These are phyloP conservation scores for Scaptodrosophila lebanonensis DNA, from an alignment of 1,140 invertebrate species.

Conservation along the genomic window DNA sequence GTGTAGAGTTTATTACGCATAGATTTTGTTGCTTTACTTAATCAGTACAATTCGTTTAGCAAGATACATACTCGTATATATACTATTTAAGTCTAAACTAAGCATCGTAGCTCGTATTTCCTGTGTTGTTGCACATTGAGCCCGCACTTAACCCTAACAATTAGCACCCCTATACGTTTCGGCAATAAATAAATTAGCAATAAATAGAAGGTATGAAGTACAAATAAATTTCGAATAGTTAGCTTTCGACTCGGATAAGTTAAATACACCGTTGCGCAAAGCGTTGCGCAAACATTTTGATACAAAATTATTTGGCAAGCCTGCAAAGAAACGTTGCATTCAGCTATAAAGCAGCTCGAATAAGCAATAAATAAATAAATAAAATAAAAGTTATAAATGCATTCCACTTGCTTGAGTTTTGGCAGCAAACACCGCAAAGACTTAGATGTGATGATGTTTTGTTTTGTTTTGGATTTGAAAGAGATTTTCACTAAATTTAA, in stretches of 20 bases:
- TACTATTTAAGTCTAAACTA: constrained; percentile 24
- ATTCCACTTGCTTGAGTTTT: constrained; percentile 51
- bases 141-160: constrained; percentile 41
- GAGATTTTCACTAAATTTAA: constrained; percentile 52
- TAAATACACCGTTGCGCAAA: constrained; percentile 40
- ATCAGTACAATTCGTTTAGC: constrained; percentile 75
- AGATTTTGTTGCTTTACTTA: constrained; percentile 73
- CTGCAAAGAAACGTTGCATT: constrained; percentile 20
- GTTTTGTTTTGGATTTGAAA: constrained; percentile 48
- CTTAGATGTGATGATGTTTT: too few species aligned
- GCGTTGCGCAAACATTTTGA: constrained; percentile 65
- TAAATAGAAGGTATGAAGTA: constrained; percentile 43
- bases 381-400: constrained; percentile 66
- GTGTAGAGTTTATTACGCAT: constrained; percentile 43
- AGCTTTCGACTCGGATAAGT: constrained; percentile 13
- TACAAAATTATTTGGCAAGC: constrained; percentile 71
- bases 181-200: constrained; percentile 52
- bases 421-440: too few species aligned
- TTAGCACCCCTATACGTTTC: constrained; percentile 58
- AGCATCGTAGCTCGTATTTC: constrained; percentile 24
- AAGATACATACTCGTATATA: constrained; percentile 25
- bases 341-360: constrained; percentile 24
- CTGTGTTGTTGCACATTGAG: constrained; percentile 11
- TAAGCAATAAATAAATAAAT: constrained; percentile 52
- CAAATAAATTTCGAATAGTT: constrained; percentile 25